Percentiles rank a stretch among this genome's conserved stretches.
Conservation (phyloP, 2,888 invertebrate genomes). For the Epinotia demarniana region DNA sequence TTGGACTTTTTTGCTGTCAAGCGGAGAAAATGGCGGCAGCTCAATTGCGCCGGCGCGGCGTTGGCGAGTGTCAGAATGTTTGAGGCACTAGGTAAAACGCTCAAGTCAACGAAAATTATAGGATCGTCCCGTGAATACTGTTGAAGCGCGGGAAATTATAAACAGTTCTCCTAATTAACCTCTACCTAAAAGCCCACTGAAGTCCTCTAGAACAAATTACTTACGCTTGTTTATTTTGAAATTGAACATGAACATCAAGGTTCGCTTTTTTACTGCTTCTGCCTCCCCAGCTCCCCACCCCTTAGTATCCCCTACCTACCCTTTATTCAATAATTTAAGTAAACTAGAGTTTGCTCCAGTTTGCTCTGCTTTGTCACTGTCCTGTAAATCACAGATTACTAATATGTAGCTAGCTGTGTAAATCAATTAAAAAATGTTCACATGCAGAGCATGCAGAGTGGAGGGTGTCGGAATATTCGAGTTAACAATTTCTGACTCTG, state of each 20-base stretch:
- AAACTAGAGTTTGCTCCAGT: no score
- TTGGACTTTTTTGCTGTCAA: conserved; percentile 39
- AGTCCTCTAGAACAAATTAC: no score
- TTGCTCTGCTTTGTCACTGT: background rate
- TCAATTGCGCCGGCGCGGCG: conserved; percentile 37
- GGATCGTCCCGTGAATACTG: background rate
- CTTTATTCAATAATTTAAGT: no score
- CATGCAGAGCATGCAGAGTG: background rate
- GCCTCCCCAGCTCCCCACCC: no score
- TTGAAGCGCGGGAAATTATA: background rate
- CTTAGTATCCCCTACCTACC: no score
- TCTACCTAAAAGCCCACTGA: no score
- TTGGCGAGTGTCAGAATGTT: conserved; percentile 20
- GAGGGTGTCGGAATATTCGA: conserved; percentile 9
- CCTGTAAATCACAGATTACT: background rate
- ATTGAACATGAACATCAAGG: no score
- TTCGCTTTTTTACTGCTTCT: no score
- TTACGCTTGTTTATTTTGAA: no score
- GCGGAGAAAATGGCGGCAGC: conserved; percentile 43
- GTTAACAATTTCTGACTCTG: conserved; percentile 5
- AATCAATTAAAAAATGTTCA: background rate
- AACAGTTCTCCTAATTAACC: background rate
- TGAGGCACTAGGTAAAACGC: conserved; percentile 14
- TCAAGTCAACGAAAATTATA: background rate
- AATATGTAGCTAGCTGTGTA: no score